phyloP scores from a whole-genome alignment of 2,888 invertebrate species.

The Epinotia nisella region DNA sequence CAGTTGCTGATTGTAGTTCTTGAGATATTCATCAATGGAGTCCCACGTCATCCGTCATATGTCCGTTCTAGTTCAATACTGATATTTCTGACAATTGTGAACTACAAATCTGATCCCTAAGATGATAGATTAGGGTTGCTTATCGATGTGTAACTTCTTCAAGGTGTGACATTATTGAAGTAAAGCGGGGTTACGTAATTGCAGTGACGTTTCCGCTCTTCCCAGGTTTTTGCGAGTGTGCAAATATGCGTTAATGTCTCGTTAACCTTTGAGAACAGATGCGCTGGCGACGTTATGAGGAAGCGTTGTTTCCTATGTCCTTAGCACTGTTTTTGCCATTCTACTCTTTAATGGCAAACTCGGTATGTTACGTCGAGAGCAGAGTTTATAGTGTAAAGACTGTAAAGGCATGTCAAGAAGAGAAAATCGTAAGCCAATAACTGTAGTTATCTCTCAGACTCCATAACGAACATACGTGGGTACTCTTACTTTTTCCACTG shows the following conservation, averaged over 20 bases:
- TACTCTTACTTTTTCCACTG: too few relatives aligned
- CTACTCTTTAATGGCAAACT: constrained; percentile 8
- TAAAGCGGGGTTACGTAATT: constrained; percentile 21
- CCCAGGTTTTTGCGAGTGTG: constrained; percentile 62
- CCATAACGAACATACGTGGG: too few relatives aligned
- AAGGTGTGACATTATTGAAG: constrained; percentile 11
- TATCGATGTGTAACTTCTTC: constrained; percentile 4
- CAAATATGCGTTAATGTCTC: constrained; percentile 69
- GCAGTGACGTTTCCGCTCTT: constrained; percentile 57
- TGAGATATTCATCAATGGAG: constrained; percentile 27
- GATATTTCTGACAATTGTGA: not conserved
- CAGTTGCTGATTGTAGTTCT: constrained; percentile 11
- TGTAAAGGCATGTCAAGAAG: not conserved
- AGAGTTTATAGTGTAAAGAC: not conserved
- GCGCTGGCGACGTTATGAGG: constrained; percentile 70
- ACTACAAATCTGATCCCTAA: constrained; percentile 8
- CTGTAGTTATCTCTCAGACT: not conserved
- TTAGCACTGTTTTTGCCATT: constrained; percentile 29
- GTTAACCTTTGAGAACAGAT: constrained; percentile 76
- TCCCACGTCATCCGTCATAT: constrained; percentile 17
- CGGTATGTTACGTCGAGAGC: not conserved
- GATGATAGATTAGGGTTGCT: constrained; percentile 2
- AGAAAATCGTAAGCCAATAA: not conserved
- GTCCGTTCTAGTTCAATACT: not conserved
- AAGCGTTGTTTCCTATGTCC: constrained; percentile 58